Percentiles rank a stretch among this genome's conserved stretches.
Evolutionary conservation across 2,888 invertebrate species (phyloP).

Genomic region (Erannis defoliaria): DNA sequence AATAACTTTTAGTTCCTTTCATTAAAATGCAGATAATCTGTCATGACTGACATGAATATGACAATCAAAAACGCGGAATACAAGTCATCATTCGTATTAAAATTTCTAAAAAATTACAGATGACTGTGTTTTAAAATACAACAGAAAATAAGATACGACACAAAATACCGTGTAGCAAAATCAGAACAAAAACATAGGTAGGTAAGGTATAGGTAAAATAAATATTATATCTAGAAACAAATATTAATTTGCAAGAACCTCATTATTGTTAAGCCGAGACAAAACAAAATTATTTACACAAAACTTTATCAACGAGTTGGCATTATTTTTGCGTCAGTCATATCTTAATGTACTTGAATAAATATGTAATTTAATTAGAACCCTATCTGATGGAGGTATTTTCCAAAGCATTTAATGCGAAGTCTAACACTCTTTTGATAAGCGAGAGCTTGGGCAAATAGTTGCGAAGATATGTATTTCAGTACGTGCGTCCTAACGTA

Average conservation of each 20-base stretch:
- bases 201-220: not conserved
- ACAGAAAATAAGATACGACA: not conserved
- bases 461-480: slow-evolving; percentile 16
- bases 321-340: slow-evolving; percentile 41
- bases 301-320: slow-evolving; percentile 47
- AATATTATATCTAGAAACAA: slow-evolving; percentile 11
- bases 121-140: not conserved
- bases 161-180: not conserved
- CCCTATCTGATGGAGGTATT: slow-evolving; percentile 34
- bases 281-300: slow-evolving; percentile 53
- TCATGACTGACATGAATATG: no score
- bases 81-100: no score
- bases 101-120: no score
- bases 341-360: slow-evolving; percentile 32
- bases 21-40: no score
- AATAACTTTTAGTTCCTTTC: no score
- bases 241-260: slow-evolving; percentile 28
- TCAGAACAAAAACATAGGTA: not conserved
- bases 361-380: slow-evolving; percentile 33
- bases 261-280: slow-evolving; percentile 45
- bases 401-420: slow-evolving; percentile 44
- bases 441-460: slow-evolving; percentile 17
- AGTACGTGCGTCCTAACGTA: slow-evolving; percentile 1
- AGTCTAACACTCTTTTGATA: slow-evolving; percentile 42
- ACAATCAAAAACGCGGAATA: no score